A percentile compares a stretch with the other conserved stretches of the same genome.
Evolutionary conservation across 2,113 vertebrate species (phyloP).

Genomic region (Sinocyclocheilus rhinocerous): DNA sequence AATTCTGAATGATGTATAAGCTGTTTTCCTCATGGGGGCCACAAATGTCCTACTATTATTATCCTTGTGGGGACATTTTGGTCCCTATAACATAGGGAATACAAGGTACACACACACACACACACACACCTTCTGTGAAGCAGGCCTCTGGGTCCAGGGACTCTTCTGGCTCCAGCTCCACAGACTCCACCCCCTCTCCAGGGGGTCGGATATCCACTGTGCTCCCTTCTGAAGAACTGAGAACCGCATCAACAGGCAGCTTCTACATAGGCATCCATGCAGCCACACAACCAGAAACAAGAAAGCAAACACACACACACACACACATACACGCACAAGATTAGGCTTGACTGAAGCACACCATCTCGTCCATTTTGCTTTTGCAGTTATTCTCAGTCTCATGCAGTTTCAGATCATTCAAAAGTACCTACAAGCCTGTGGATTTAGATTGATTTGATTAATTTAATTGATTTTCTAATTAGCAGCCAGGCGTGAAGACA

Average conservation of each 20-base stretch:
- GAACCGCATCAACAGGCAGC: slow-evolving; percentile 74
- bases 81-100: neutral
- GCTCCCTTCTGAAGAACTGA: slow-evolving; percentile 96
- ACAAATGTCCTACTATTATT: too few species aligned
- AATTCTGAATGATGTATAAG: neutral
- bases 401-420: slow-evolving; percentile 63
- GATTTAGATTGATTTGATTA: slow-evolving; percentile 43
- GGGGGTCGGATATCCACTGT: slow-evolving; percentile 91
- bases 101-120: neutral
- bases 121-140: slow-evolving; percentile 89
- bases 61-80: too few species aligned
- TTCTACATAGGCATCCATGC: slow-evolving; percentile 63
- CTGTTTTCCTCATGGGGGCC: neutral
- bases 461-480: slow-evolving; percentile 45
- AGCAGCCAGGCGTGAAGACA: slow-evolving; percentile 34
- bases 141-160: slow-evolving; percentile 91
- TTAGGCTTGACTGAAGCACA: neutral
- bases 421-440: slow-evolving; percentile 79
- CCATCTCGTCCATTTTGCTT: neutral
- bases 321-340: slow-evolving; percentile 29
- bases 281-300: slow-evolving; percentile 26
- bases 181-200: slow-evolving; percentile 84
- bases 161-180: slow-evolving; percentile 90
- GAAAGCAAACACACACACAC: slow-evolving; percentile 39
- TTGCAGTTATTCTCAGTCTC: slow-evolving; percentile 30